Base-by-base conservation (phyloP, 1,140 invertebrate species). In the Lasaia peninsularis region DNA sequence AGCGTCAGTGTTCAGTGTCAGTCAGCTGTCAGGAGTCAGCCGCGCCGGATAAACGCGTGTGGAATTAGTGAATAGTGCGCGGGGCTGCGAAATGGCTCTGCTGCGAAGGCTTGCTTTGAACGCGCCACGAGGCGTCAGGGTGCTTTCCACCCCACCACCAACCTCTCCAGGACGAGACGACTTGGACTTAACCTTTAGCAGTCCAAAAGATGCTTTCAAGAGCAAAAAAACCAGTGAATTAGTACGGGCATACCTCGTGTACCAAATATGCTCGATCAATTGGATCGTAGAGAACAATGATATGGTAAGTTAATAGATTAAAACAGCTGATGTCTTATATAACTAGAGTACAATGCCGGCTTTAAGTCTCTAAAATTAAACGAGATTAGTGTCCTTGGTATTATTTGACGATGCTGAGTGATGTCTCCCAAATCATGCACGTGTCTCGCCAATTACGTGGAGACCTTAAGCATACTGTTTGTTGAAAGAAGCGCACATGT, bases 181-280 rank as follows among this genome's bases (percentile, higher is more conserved):
- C 1, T 90, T 98, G 40, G 98, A 99, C 90, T 92, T 98, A 55
- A 93, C 92, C 63, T 99, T 96, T 88, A 93, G 94, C 81, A 94
- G 95, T 89, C 92, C 94, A 8, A 91, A 93, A 60, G 94, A 95
- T 44, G 92, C 95, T 28, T 96, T 96, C 85, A 97, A 97, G 89
- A 98, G 97, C 89, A 99, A 99, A 92, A 98, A 96, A 55, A 99
- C 96, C 57, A 94, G 91, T 89, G 98, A 99, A 89, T 92, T 99
- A 44, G 69, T 99, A 7, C 91, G 98, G 59, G 98, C 97, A 16
- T 95, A 98, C 73, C 70, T 98, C 69, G 98, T 99, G 40, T 98
- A 99, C 86, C 94, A 95, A 79, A 90, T 99, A 77, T 99, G 98
- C 89, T 95, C 96, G 33, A 92, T 96, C 77, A 93, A 96, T 67